These are phyloP conservation scores for Dendrocincla tyrannina DNA, from an alignment of 2,797 vertebrate species.

Conservation along the genomic window DNA sequence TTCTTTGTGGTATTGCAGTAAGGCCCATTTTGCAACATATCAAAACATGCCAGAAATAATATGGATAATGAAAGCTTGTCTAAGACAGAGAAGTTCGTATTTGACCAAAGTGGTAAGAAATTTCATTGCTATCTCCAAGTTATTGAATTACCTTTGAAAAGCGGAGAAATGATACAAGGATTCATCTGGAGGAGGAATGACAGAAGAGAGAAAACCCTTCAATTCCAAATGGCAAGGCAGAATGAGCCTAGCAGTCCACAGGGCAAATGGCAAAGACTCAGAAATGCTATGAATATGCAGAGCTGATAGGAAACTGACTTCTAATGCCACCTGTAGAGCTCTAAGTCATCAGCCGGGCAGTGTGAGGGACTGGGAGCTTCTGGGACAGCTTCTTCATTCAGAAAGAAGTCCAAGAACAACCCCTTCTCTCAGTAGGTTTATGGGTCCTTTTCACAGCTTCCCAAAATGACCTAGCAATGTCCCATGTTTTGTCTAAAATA, in stretches of 20 bases:
- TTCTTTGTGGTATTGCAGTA: neutral
- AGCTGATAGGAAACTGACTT: neutral
- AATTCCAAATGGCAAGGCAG: neutral
- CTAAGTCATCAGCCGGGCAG: neutral
- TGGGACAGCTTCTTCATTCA: neutral
- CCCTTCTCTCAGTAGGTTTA: neutral
- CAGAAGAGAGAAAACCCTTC: neutral
- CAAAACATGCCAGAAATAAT: neutral
- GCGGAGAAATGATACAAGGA: neutral
- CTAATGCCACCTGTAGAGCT: neutral
- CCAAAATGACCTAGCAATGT: neutral
- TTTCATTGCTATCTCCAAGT: neutral
- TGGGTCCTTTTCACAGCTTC: neutral
- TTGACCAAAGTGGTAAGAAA: neutral
- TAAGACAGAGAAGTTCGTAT: neutral
- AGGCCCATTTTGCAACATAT: neutral
- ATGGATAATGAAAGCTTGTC: fast-evolving
- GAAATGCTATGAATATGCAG: neutral
- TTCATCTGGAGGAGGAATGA: neutral
- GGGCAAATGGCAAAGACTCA: neutral
- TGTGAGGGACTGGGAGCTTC: neutral
- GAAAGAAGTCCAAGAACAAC: neutral
- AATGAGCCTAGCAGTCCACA: neutral
- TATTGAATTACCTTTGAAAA: neutral
- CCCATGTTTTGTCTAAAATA: neutral